Evolutionary conservation across 2,888 invertebrate genomes (phyloP).

Genomic region (Eumacrocentrus americanus): DNA sequence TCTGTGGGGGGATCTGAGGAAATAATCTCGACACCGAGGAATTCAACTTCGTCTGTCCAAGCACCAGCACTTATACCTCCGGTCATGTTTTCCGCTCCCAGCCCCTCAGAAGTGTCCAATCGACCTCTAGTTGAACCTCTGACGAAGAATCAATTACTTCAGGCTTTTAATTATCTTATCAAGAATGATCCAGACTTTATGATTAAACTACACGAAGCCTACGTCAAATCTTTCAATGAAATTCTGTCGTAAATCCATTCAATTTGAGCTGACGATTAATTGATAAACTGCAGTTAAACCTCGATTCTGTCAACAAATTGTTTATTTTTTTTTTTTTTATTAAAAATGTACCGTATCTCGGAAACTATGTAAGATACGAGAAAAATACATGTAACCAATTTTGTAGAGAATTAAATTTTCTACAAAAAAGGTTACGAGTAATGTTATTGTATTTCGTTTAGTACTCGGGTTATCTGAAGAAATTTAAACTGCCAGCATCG

Average conservation of each 20-base stretch:
- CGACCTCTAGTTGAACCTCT: constrained; percentile 71
- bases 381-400: no score
- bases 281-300: no score
- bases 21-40: not conserved
- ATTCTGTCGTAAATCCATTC: constrained; percentile 63
- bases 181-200: constrained; percentile 89
- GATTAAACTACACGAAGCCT: constrained; percentile 89
- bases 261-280: no score
- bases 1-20: constrained; percentile 7
- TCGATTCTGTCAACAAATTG: no score
- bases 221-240: constrained; percentile 84
- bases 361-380: no score
- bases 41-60: constrained; percentile 39
- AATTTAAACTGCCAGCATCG: constrained; percentile 6
- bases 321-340: no score
- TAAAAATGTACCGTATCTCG: no score
- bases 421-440: no score
- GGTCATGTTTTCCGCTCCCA: constrained; percentile 74
- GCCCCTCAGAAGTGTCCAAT: constrained; percentile 48
- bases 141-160: constrained; percentile 85
- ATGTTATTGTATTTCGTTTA: no score
- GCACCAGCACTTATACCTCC: constrained; percentile 82
- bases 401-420: no score
- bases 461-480: not conserved
- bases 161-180: constrained; percentile 85